Percentiles rank a stretch among this genome's conserved stretches.
phyloP scores from a whole-genome alignment of 2,113 vertebrate genomes.

The Corythoichthys haematopterus region DNA sequence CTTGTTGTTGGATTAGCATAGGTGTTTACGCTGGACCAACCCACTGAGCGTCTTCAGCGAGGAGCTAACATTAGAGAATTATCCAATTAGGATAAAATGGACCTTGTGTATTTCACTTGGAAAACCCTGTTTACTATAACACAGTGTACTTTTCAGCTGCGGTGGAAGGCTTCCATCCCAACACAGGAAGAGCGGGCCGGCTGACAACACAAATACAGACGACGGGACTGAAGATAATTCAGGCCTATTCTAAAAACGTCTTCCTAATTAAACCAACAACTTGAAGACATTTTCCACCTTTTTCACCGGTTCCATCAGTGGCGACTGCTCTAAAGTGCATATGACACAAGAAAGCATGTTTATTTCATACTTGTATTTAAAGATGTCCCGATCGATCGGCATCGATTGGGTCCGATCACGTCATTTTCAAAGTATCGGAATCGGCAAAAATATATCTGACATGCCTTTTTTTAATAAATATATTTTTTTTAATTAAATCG shows the following conservation, averaged over 20 bases:
- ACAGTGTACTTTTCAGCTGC: conserved; percentile 40
- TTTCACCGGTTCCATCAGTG: not conserved
- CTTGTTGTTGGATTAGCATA: conserved; percentile 53
- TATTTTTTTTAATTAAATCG: too few relatives aligned
- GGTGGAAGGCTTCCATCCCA: conserved; percentile 49
- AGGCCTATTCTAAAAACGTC: not conserved
- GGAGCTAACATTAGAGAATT: conserved; percentile 4
- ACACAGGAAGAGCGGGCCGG: conserved; percentile 51
- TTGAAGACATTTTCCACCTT: conserved; percentile 1
- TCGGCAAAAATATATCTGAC: too few relatives aligned
- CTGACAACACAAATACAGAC: conserved; percentile 49
- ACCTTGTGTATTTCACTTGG: conserved; percentile 22
- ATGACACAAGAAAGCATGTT: too few relatives aligned
- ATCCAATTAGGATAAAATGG: conserved; percentile 24
- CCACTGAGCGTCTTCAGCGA: conserved; percentile 1
- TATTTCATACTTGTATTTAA: too few relatives aligned
- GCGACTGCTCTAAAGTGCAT: too few relatives aligned
- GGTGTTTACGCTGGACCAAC: conserved; percentile 29
- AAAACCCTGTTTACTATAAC: conserved; percentile 46
- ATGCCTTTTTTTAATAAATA: too few relatives aligned
- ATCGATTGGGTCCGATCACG: too few relatives aligned
- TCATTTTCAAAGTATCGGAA: too few relatives aligned
- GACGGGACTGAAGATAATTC: not conserved
- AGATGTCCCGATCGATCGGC: too few relatives aligned
- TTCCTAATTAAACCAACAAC: not conserved